A percentile compares a stretch with the other conserved stretches of the same genome.
Evolutionary conservation across 2,113 vertebrate genomes (phyloP).

Genomic region (Ptilonorhynchus violaceus): DNA sequence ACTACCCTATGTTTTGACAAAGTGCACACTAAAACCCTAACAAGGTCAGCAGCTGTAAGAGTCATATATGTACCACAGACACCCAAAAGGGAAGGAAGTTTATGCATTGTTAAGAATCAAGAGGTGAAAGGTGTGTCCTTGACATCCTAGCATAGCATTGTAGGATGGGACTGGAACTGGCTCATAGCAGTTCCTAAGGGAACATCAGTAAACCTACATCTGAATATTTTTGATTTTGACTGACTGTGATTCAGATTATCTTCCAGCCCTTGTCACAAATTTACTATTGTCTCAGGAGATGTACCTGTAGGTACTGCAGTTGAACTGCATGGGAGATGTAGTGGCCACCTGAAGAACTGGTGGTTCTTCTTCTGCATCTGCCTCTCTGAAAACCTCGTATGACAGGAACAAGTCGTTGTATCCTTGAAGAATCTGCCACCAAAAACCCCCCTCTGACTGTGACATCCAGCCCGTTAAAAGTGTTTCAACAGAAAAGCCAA

Average conservation of each 20-base stretch:
- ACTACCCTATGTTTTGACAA: rapidly evolving
- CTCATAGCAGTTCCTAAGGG: rapidly evolving
- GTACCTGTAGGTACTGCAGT: rapidly evolving
- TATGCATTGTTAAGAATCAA: not conserved
- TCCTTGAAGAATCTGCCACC: not conserved
- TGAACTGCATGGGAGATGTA: rapidly evolving
- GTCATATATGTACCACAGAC: rapidly evolving
- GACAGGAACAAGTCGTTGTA: not conserved
- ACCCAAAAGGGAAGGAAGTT: not conserved
- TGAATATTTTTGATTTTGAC: not conserved
- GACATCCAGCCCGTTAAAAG: not conserved
- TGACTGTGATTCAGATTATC: not conserved
- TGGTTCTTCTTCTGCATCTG: not conserved
- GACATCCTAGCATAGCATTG: rapidly evolving
- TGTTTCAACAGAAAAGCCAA: not conserved
- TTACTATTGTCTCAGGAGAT: not conserved
- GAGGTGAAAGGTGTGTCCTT: not conserved
- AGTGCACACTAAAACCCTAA: not conserved
- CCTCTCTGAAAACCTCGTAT: rapidly evolving
- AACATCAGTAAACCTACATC: not conserved
- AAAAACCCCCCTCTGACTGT: not conserved
- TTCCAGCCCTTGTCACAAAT: not conserved
- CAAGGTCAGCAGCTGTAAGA: not conserved
- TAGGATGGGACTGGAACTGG: rapidly evolving
- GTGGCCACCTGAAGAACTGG: not conserved